Conservation (phyloP, 2,113 vertebrate species). For the Pyxicephalus adspersus region DNA sequence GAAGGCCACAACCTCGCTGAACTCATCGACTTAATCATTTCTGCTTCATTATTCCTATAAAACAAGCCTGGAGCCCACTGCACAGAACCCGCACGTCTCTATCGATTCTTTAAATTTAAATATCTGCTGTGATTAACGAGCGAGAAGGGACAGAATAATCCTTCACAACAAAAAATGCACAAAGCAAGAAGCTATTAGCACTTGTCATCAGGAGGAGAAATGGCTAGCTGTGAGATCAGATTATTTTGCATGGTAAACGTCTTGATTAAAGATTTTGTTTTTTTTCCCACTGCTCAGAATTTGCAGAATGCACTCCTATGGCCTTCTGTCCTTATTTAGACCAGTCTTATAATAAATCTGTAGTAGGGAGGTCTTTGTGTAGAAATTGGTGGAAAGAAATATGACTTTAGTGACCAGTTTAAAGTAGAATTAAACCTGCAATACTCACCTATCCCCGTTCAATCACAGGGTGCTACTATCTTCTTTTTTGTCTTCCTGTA, state of each 20-base stretch:
- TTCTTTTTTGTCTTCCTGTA: too few relatives aligned
- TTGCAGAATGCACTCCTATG: neutral
- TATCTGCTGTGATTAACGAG: constrained; percentile 34
- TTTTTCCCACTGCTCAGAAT: neutral
- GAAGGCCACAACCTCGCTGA: neutral
- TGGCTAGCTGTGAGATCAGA: constrained; percentile 31
- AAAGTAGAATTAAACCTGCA: too few relatives aligned
- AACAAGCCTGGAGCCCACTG: neutral
- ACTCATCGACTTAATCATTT: constrained; percentile 42
- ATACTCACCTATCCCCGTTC: too few relatives aligned
- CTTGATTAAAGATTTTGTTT: constrained; percentile 25
- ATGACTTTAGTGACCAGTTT: too few relatives aligned
- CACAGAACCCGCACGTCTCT: constrained; percentile 4
- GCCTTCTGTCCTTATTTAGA: too few relatives aligned
- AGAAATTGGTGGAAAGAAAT: too few relatives aligned
- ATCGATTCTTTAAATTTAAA: constrained; percentile 43
- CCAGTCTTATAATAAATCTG: too few relatives aligned
- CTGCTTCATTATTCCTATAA: neutral
- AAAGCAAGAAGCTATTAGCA: constrained; percentile 22
- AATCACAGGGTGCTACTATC: too few relatives aligned
- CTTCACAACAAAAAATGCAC: neutral
- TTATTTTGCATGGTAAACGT: constrained; percentile 35
- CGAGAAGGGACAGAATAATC: constrained; percentile 4
- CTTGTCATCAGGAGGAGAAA: constrained; percentile 9
- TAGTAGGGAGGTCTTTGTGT: too few relatives aligned